Percentiles rank a stretch among this genome's conserved stretches.
Evolutionary conservation across 2,797 vertebrate genomes (phyloP).

Genomic region (Aulostomus chinensis): DNA sequence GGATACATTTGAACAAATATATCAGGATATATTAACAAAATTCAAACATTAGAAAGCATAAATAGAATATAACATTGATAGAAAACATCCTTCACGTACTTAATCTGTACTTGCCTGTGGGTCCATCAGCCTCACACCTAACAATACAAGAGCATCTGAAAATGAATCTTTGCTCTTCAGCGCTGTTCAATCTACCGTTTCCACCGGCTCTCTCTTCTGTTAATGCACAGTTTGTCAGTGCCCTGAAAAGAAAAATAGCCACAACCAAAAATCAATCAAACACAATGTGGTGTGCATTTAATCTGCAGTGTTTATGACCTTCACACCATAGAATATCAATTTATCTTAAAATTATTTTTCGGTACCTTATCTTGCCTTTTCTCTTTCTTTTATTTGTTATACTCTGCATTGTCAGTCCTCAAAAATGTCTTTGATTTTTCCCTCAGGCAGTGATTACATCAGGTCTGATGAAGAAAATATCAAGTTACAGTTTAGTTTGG

Average conservation of each 20-base stretch:
- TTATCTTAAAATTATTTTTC: conserved; percentile 52
- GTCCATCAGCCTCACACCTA: background rate
- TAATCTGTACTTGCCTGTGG: background rate
- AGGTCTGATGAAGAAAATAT: too few species aligned
- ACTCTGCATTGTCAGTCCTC: conserved; percentile 17
- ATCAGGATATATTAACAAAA: background rate
- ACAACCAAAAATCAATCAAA: conserved; percentile 50
- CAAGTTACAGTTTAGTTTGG: too few species aligned
- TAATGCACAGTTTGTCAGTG: conserved; percentile 31
- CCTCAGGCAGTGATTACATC: background rate
- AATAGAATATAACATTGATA: too few species aligned
- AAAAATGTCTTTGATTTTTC: conserved; percentile 23
- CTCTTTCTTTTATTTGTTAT: conserved; percentile 4
- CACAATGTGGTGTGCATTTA: conserved; percentile 48
- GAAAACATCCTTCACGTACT: fast-evolving
- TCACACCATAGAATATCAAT: conserved; percentile 50
- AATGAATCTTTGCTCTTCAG: conserved; percentile 14
- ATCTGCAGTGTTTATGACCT: conserved; percentile 55
- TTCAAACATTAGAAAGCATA: too few species aligned
- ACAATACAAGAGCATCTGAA: conserved; percentile 11
- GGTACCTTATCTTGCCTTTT: conserved; percentile 44
- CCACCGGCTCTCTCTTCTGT: conserved; percentile 16
- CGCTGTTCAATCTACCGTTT: conserved; percentile 29
- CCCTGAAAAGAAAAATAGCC: conserved; percentile 48
- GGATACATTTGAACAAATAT: too few species aligned